Conservation (phyloP, 2,113 vertebrate species). For the Bubo bubo region DNA sequence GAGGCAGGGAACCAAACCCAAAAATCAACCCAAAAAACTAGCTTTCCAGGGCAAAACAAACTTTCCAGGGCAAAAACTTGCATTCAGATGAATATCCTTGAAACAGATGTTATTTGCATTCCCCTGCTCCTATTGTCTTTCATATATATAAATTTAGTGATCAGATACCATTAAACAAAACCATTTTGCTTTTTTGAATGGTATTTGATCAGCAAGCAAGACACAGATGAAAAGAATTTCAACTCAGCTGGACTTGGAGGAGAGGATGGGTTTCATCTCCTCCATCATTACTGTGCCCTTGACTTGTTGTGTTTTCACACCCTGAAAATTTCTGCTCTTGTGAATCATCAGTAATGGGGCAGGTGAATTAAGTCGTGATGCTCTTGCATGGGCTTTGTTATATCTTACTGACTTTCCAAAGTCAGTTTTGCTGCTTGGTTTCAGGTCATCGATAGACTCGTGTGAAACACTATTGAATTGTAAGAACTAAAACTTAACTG, state of each 20-base stretch:
- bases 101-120: neutral
- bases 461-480: neutral
- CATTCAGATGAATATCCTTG: neutral
- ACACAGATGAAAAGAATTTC: neutral
- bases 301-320: neutral
- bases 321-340: neutral
- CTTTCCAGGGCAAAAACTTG: neutral
- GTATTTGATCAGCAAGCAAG: neutral
- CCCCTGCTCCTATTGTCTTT: neutral
- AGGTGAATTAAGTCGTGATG: neutral
- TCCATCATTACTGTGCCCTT: neutral
- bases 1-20: neutral
- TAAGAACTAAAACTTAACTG: neutral
- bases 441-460: neutral
- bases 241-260: neutral
- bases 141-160: neutral
- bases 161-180: neutral
- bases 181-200: neutral
- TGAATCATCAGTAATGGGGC: neutral
- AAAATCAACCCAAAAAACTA: neutral
- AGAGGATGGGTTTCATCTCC: neutral
- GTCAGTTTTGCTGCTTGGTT: neutral
- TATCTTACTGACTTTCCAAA: neutral
- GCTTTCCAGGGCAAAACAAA: neutral
- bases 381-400: neutral